Evolutionary conservation across 1,140 invertebrate genomes (phyloP).

Genomic region (Nasonia vitripennis): DNA sequence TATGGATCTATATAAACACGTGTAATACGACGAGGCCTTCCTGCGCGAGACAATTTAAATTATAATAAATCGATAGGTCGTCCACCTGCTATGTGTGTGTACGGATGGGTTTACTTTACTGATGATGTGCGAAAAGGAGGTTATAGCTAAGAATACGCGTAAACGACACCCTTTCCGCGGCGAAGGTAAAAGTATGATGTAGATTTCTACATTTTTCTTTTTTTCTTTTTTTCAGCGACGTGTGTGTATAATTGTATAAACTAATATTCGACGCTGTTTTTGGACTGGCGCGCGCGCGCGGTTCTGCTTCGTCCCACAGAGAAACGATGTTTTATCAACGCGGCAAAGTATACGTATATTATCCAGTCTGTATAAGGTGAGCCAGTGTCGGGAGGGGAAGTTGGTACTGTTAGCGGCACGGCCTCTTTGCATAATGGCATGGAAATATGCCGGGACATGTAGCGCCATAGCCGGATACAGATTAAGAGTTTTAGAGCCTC

Average conservation of each 20-base stretch:
- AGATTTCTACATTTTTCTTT: too few relatives aligned
- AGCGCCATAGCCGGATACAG: slow-evolving; percentile 68
- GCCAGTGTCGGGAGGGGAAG: not conserved
- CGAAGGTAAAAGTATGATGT: slow-evolving; percentile 11
- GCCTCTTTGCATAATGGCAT: slow-evolving; percentile 70
- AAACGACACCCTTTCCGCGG: not conserved
- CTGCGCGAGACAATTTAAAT: slow-evolving; percentile 65
- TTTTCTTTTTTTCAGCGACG: not conserved
- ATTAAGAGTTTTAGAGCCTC: slow-evolving; percentile 69
- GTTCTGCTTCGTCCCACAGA: not conserved
- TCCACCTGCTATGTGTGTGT: slow-evolving; percentile 49
- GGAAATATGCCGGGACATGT: slow-evolving; percentile 70
- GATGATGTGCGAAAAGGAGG: slow-evolving; percentile 39
- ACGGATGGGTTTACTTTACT: slow-evolving; percentile 56
- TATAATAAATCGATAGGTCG: slow-evolving; percentile 69
- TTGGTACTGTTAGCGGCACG: slow-evolving; percentile 59
- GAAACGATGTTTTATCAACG: slow-evolving; percentile 44
- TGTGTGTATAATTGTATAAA: not conserved
- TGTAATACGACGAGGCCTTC: slow-evolving; percentile 55
- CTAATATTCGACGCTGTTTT: not conserved
- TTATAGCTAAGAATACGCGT: slow-evolving; percentile 49
- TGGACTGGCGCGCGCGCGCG: not conserved
- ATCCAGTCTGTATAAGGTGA: slow-evolving; percentile 36
- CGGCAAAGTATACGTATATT: slow-evolving; percentile 36
- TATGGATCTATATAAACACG: slow-evolving; percentile 29